Evolutionary conservation across 2,113 vertebrate genomes (phyloP).

Genomic region (Tonatia bakeri): DNA sequence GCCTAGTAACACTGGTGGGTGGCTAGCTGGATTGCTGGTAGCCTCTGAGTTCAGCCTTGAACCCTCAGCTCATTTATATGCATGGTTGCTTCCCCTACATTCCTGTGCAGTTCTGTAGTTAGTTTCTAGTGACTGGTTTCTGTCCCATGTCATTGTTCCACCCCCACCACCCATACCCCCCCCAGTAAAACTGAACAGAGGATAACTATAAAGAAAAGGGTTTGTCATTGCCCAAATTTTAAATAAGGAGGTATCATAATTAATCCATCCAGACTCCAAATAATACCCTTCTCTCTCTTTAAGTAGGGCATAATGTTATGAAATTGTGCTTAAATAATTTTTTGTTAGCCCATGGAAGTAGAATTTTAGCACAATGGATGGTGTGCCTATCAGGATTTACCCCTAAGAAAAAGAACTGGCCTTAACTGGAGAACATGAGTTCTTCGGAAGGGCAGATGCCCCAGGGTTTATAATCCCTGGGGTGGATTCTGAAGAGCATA

Average conservation of each 20-base stretch:
- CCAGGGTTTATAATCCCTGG: neutral
- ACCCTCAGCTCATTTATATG: neutral
- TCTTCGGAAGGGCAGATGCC: neutral
- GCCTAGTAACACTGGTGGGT: rapidly evolving
- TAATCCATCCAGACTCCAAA: neutral
- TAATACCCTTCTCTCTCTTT: neutral
- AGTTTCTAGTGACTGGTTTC: neutral
- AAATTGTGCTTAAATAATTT: conserved; percentile 13
- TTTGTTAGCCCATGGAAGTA: neutral
- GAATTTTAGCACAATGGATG: neutral
- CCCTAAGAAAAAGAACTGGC: neutral
- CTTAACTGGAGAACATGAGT: neutral
- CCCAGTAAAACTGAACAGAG: neutral
- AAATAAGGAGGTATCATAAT: neutral
- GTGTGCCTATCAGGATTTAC: neutral
- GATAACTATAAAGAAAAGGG: neutral
- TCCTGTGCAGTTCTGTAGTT: neutral
- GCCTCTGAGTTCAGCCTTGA: neutral
- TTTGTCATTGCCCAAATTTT: conserved; percentile 6
- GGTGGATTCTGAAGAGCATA: neutral
- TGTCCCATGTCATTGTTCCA: neutral
- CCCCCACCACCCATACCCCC: no score
- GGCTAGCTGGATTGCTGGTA: neutral
- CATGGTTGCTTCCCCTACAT: neutral
- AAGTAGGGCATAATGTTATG: neutral